phyloP scores from a whole-genome alignment of 2,797 vertebrate genomes.

The Ammospiza maritima region DNA sequence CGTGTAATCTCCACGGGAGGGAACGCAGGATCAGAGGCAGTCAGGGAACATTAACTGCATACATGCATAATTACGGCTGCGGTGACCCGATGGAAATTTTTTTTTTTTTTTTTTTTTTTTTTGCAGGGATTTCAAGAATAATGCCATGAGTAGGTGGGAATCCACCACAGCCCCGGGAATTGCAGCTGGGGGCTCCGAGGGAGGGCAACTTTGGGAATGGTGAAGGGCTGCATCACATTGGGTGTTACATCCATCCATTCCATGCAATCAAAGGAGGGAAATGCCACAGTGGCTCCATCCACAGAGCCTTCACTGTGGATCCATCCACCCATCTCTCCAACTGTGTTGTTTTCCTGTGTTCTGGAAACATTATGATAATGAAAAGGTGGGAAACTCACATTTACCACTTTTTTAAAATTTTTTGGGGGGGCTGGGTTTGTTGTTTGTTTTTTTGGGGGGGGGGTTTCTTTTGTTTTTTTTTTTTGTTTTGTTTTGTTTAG shows the following conservation, averaged over 20 bases:
- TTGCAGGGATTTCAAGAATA: constrained; percentile 15
- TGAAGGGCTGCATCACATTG: background rate
- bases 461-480: too few relatives aligned
- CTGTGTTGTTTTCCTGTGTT: background rate
- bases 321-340: background rate
- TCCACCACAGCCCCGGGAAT: background rate
- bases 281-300: background rate
- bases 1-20: constrained; percentile 62
- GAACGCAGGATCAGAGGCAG: constrained; percentile 45
- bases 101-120: background rate
- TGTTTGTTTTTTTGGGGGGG: too few relatives aligned
- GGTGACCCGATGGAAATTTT: constrained; percentile 47
- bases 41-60: constrained; percentile 71
- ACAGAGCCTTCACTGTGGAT: background rate
- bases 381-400: background rate
- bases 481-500: too few relatives aligned
- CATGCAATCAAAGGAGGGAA: background rate
- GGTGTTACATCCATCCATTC: background rate
- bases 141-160: background rate
- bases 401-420: too few relatives aligned
- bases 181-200: background rate
- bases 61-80: constrained; percentile 59
- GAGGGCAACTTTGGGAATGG: background rate
- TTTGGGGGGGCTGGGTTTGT: too few relatives aligned
- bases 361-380: background rate